Evolutionary conservation across 2,888 invertebrate species (phyloP).

Genomic region (Papilio demoleus): DNA sequence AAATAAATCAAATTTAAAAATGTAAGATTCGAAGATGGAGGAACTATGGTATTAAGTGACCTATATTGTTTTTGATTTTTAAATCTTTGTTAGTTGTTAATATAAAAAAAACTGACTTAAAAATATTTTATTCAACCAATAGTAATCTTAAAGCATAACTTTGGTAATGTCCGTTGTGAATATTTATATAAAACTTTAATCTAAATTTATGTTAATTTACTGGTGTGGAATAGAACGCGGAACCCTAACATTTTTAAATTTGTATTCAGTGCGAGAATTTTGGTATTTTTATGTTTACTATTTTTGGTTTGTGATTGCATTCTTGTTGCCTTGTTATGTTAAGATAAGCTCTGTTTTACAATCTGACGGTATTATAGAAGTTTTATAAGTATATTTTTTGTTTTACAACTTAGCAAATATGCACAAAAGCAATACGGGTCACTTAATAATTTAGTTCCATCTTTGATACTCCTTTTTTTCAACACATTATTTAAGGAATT

Average conservation of each 20-base stretch:
- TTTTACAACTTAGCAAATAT: too few species aligned
- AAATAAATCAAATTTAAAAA: too few species aligned
- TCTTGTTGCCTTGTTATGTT: background rate
- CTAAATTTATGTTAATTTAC: background rate
- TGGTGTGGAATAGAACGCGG: conserved; percentile 6
- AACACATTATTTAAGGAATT: too few species aligned
- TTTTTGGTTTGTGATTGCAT: conserved; percentile 1
- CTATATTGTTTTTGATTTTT: background rate
- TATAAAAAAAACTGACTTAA: too few species aligned
- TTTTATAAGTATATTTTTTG: background rate
- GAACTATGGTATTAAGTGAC: too few species aligned
- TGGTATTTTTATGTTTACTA: conserved; percentile 16
- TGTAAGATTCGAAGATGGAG: too few species aligned
- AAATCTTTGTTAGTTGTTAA: background rate
- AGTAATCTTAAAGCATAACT: too few species aligned
- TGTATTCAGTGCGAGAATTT: background rate
- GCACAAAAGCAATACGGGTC: too few species aligned
- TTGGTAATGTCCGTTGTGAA: background rate
- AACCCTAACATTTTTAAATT: conserved; percentile 14
- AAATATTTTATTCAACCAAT: too few species aligned
- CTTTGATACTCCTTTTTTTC: too few species aligned
- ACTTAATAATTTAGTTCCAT: too few species aligned
- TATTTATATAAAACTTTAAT: background rate
- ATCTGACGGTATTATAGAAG: background rate
- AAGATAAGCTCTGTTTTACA: background rate